Evolutionary conservation across 2,797 vertebrate species (phyloP), one percentile per base, ranked within the genome.

Genomic region (Carduelis carduelis): DNA sequence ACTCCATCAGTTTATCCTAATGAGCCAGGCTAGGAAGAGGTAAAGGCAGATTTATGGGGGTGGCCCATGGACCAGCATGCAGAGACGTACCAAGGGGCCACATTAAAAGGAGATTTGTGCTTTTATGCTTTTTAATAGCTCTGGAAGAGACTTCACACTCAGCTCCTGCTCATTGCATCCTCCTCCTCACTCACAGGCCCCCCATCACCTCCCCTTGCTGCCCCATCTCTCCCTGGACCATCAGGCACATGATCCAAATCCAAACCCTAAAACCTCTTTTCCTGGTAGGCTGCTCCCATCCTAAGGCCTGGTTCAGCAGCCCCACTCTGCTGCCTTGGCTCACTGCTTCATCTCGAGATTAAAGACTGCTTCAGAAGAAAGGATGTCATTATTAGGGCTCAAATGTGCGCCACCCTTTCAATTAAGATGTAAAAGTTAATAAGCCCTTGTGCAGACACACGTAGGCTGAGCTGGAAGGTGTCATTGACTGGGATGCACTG

Each of bases 221-320:
- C 49, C 0, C 0, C 21, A 8, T 57, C 12, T 34, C 39, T 52
- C 32, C 46, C 76, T 3, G 1, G 43, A 35, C 52, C 7, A 1
- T 26, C 52, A 49, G 56, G 32, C 22, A 21, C 27, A 46, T 0
- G 0, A 11, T 53, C 52, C 1, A 4, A 12, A 68, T 53, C 72
- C 0, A 0, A 78, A 34, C n/a, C 57, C 74, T 53, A 14, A 76
- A 75, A 18, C 20, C 41, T 71, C 35, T 6, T 75, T 69, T 64
- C 87, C 13, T 44, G 75, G 66, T 35, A 52, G 69, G 68, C 61
- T 0, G 0, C 21, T 85, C 39, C 75, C 18, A 3, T 15, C 39
- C 2, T 1, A 50, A 13, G 3, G 0, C 89, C 80, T 80, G 6
- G 1, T 46, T 12, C 0, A 1, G 49, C 87, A 87, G 5, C 34